Conservation (phyloP, 2,113 vertebrate species). For the Cebus imitator region DNA sequence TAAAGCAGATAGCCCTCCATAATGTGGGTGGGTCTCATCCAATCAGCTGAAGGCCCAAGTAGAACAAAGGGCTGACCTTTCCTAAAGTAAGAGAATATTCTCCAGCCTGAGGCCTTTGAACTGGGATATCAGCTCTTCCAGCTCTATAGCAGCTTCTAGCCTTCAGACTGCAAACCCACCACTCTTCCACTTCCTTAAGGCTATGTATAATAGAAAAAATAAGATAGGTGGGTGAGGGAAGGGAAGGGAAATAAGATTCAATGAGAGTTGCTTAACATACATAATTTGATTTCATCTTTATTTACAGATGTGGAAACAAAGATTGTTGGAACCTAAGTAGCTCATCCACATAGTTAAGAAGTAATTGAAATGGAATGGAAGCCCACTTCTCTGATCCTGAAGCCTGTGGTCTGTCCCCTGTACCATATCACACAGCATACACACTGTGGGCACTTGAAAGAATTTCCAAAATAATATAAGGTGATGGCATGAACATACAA, state of each 20-base stretch:
- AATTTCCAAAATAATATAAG: not conserved
- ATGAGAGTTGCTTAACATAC: not conserved
- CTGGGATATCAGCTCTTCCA: not conserved
- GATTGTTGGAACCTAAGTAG: not conserved
- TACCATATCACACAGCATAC: not conserved
- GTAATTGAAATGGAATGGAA: not conserved
- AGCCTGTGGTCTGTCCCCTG: not conserved
- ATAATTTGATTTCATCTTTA: constrained; percentile 50
- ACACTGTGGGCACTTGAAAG: not conserved
- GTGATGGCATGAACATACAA: not conserved
- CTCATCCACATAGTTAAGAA: not conserved
- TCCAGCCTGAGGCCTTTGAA: not conserved
- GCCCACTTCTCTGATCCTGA: not conserved
- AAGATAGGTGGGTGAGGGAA: not conserved
- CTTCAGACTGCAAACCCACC: not conserved
- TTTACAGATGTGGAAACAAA: constrained; percentile 29
- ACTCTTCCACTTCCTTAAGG: not conserved
- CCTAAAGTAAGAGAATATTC: not conserved
- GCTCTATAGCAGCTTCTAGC: not conserved
- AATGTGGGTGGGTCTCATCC: not conserved
- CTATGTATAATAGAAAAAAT: not conserved
- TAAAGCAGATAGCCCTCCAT: not conserved
- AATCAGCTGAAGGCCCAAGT: not conserved
- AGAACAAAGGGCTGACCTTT: not conserved
- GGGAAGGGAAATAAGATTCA: not conserved